phyloP scores from a whole-genome alignment of 1,140 invertebrate genomes.

The Patella vulgata region DNA sequence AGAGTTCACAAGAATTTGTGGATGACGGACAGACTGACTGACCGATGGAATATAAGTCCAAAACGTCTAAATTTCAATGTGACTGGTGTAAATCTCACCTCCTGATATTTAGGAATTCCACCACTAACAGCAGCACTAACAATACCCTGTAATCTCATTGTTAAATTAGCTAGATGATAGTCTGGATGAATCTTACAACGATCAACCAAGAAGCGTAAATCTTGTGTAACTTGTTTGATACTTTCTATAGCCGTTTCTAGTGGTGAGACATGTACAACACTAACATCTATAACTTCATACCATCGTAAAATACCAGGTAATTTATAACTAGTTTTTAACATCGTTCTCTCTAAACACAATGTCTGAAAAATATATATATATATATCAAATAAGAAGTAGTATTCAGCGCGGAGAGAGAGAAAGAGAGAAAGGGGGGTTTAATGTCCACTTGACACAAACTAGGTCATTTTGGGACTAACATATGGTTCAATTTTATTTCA shows the following conservation, averaged over 20 bases:
- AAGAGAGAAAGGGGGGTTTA: no score
- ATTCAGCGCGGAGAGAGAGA: neutral
- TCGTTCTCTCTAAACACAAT: constrained; percentile 55
- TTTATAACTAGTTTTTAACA: constrained; percentile 49
- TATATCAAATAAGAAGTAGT: neutral
- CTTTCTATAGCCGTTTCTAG: constrained; percentile 55
- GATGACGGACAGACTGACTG: no score
- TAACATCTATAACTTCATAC: constrained; percentile 53
- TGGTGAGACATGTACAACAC: constrained; percentile 42
- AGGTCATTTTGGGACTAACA: no score
- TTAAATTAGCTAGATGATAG: constrained; percentile 82
- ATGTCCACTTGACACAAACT: no score
- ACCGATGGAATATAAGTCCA: no score
- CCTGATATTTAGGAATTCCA: constrained; percentile 59
- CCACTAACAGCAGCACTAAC: constrained; percentile 59
- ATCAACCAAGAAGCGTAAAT: constrained; percentile 39
- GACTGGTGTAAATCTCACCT: no score
- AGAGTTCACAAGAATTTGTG: no score
- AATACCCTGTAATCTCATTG: constrained; percentile 79
- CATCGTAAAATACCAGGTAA: constrained; percentile 62
- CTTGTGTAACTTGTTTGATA: constrained; percentile 47
- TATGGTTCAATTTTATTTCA: no score
- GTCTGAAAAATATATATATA: constrained; percentile 41
- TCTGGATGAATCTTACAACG: constrained; percentile 24
- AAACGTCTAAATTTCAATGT: no score